Evolutionary conservation across 2,113 vertebrate species (phyloP), one percentile per base, ranked within the genome.

Genomic region (Petrocephalus zakoni): DNA sequence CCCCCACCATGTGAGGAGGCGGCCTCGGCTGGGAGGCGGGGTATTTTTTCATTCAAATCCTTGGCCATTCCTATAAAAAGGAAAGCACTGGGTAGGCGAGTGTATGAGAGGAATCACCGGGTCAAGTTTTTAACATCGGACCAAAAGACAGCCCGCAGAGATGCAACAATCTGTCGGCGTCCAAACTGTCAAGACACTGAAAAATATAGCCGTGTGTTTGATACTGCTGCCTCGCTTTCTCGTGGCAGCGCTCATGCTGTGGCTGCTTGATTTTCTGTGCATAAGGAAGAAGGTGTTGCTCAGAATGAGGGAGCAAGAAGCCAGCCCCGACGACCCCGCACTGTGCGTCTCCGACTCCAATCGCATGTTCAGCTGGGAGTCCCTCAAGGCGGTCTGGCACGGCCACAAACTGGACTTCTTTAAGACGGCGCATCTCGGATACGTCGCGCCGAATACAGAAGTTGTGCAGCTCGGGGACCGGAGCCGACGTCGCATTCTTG

Each of bases 371-470:
- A 98, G 98, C 47, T 89, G 97, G 94, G 97, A 97, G 94, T 99
- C 98, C 61, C 96, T 99, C 89, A 95, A 95, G 91, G 98, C 98
- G 1, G 97, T 99, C 91, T 99, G 98, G 98, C 97, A 98, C 90
- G 98, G 98, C 1, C 98, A 99, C 94, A 98, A 98, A 93, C 90
- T 99, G 94, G 98, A 99, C 96, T 97, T 97, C 92, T 98, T 98
- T 94, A 99, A 99, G 93, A 94, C 97, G 4, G 98, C 98, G 13
- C 97, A 96, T 92, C 95, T 98, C 90, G 98, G 98, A 15, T 93
- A 94, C 61, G 87, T 94, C 2, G 98, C 98, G 52, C 98, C 98
- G 88, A 98, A 99, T 95, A 98, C 97, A 15, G 97, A 98, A 93
- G 98, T 99, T 92, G 96, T 99, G 90, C 93, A 95, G 92, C 95